Percentiles rank a stretch among this genome's conserved stretches.
These are phyloP conservation scores for Itoplectis maculator DNA, from an alignment of 2,888 invertebrate genomes.

Conservation along the genomic window DNA sequence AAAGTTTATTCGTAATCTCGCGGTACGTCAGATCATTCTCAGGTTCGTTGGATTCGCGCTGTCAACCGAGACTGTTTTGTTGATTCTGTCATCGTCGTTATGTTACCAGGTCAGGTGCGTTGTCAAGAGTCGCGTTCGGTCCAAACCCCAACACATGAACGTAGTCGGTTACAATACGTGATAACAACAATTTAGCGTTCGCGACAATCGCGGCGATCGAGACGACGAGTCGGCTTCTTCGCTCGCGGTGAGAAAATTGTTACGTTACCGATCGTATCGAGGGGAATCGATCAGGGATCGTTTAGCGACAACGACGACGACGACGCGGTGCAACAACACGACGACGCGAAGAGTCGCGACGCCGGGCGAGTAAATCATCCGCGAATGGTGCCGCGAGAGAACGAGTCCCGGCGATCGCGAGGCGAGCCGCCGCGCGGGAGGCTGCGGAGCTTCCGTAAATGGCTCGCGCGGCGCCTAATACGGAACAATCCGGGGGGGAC, in stretches of 20 bases:
- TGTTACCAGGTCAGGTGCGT: too few relatives aligned
- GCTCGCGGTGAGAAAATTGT: constrained; percentile 42
- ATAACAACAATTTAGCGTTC: too few relatives aligned
- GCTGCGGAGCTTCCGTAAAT: constrained; percentile 71
- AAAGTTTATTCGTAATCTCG: too few relatives aligned
- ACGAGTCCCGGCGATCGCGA: constrained; percentile 48
- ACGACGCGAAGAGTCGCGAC: too few relatives aligned
- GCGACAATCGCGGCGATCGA: too few relatives aligned
- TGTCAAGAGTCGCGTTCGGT: too few relatives aligned
- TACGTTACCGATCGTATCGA: constrained; percentile 37
- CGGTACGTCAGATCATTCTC: too few relatives aligned
- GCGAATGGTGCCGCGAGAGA: constrained; percentile 74
- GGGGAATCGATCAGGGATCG: constrained; percentile 61
- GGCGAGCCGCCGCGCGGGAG: constrained; percentile 39
- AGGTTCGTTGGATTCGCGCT: too few relatives aligned
- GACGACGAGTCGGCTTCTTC: background rate
- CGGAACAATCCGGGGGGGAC: constrained; percentile 76
- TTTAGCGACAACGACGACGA: constrained; percentile 51
- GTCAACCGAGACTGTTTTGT: too few relatives aligned
- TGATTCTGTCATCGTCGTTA: too few relatives aligned
- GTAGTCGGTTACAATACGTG: too few relatives aligned
- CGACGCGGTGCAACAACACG: constrained; percentile 4
- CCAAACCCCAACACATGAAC: too few relatives aligned
- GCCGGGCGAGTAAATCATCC: constrained; percentile 74
- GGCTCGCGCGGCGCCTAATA: constrained; percentile 77